Percentiles rank a stretch among this genome's conserved stretches.
These are phyloP conservation scores for Mobula hypostoma DNA, from an alignment of 2,113 vertebrate genomes.

Conservation along the genomic window DNA sequence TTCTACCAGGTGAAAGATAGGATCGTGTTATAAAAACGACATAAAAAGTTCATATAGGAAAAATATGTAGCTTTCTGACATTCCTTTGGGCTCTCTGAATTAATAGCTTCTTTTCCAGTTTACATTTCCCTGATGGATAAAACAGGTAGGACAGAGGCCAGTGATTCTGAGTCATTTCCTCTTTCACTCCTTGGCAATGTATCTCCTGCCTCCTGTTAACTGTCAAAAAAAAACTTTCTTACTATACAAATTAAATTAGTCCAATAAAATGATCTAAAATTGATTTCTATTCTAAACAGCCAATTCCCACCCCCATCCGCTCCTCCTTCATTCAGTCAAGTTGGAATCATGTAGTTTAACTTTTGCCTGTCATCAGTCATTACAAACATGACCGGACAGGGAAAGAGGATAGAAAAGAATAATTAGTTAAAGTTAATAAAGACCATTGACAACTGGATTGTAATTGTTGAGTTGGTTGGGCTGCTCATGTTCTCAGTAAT, in stretches of 20 bases:
- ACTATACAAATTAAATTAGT: neutral
- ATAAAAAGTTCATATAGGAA: neutral
- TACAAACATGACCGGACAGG: neutral
- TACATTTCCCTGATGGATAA: neutral
- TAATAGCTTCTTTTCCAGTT: conserved; percentile 20
- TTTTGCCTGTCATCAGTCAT: neutral
- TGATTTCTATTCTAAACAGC: neutral
- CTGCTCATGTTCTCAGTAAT: no score
- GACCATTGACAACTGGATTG: neutral
- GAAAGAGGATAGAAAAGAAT: neutral
- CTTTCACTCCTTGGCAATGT: conserved; percentile 2
- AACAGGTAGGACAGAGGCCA: neutral
- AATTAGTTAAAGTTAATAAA: neutral
- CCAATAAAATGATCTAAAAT: neutral
- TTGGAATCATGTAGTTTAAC: neutral
- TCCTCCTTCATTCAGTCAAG: no score
- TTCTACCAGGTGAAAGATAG: neutral
- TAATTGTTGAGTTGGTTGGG: neutral
- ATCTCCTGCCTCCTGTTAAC: neutral
- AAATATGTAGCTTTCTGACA: neutral
- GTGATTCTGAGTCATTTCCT: neutral
- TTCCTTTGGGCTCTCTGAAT: neutral
- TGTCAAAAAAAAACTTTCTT: neutral
- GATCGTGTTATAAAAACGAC: neutral
- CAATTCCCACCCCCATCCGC: neutral